phyloP scores from a whole-genome alignment of 2,888 invertebrate species.

The Kuschelorhynchus macadamiae region DNA sequence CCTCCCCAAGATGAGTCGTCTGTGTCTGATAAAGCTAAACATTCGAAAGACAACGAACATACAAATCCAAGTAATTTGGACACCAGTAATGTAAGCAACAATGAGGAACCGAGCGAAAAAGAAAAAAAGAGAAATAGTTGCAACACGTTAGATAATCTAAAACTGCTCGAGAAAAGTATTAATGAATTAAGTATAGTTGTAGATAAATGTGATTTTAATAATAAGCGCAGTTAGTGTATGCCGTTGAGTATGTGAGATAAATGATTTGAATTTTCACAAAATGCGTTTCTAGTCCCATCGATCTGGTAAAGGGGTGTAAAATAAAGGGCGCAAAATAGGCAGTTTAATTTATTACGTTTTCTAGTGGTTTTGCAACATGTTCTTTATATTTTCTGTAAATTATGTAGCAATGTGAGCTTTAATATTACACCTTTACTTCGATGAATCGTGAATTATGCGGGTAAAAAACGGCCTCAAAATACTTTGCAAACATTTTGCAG shows the following conservation, averaged over 20 bases:
- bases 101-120: conserved; percentile 56
- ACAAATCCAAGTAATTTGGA: conserved; percentile 49
- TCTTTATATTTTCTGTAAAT: not conserved
- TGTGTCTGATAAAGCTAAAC: conserved; percentile 29
- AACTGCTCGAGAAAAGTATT: conserved; percentile 64
- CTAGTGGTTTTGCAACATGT: no score
- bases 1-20: conserved; percentile 28
- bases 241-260: no score
- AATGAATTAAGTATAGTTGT: conserved; percentile 66
- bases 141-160: conserved; percentile 62
- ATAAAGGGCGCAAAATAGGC: not conserved
- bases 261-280: no score
- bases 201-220: conserved; percentile 58
- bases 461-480: no score
- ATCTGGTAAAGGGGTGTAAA: no score
- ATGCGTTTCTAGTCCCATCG: no score
- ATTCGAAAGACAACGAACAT: conserved; percentile 29
- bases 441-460: no score
- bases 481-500: no score
- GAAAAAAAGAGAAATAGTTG: conserved; percentile 57
- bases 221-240: conserved; percentile 4
- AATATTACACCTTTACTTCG: not conserved
- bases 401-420: not conserved
- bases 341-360: not conserved
- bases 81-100: conserved; percentile 51